Base-by-base conservation (phyloP, 2,797 vertebrate species). In the Rhinatrema bivittatum region DNA sequence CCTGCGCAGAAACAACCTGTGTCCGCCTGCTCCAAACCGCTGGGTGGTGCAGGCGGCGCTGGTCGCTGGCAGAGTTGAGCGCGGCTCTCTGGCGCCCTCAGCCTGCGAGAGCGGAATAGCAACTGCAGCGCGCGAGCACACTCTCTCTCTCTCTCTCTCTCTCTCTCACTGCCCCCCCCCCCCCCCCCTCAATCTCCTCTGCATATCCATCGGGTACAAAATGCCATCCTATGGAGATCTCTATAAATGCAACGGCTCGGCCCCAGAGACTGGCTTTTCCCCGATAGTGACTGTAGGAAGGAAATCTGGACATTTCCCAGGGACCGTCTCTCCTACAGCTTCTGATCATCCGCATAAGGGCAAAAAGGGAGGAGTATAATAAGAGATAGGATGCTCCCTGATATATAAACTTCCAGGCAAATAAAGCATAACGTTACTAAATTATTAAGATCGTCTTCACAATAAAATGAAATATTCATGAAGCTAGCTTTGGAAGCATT, bases 31-130 rank as follows among this genome's bases (percentile, higher is more conserved):
- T n/a, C n/a, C n/a, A n/a, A n/a, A n/a, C n/a, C n/a, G n/a, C n/a
- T n/a, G n/a, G n/a, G n/a, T n/a, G n/a, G n/a, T n/a, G n/a, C n/a
- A n/a, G n/a, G n/a, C n/a, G 17, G 11, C n/a, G 16, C 17, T 23
- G 24, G 16, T 28, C 37, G 3, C 42, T 10, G 14, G 32, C 13
- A 23, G 24, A 20, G 29, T 32, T 23, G 21, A 26, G 28, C 32
- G 46, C 29, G 62, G 78, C 73, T 72, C 78, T 78, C 68, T 66
- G 85, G 82, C 84, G 79, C 81, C 81, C 78, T 80, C 84, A 81
- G 54, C 52, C 79, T 80, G 71, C 33, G 31, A 60, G 54, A 57
- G 45, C 46, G 48, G 65, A 48, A 56, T 64, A 16, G 59, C 53
- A 63, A 29, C 39, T 5, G 10, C 24, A 28, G 20, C 36, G 20